Conservation (phyloP, 2,888 invertebrate genomes). For the Heteropelma amictum region DNA sequence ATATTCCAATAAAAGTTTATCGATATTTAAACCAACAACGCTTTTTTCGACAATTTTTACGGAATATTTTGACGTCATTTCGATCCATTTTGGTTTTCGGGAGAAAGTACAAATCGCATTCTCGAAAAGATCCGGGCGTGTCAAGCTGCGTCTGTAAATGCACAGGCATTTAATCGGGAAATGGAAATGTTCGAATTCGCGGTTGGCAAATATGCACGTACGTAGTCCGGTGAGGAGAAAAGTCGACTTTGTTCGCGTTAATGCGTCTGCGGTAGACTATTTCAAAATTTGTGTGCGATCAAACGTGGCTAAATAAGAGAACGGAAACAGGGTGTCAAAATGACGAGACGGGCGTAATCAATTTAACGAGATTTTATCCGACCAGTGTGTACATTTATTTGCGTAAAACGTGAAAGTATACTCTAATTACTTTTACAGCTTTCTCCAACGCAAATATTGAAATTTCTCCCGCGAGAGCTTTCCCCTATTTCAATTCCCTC, state of each 20-base stretch:
- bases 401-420: not conserved
- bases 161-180: conserved; percentile 30
- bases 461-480: conserved; percentile 6
- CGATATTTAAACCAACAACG: no score
- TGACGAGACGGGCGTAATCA: not conserved
- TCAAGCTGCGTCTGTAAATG: no score
- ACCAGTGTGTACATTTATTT: not conserved
- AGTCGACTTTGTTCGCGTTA: no score
- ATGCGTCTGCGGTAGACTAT: no score
- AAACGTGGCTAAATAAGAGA: not conserved
- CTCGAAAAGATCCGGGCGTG: no score
- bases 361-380: not conserved
- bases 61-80: no score
- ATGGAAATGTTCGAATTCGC: conserved; percentile 23
- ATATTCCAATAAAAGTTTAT: no score
- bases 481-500: not conserved
- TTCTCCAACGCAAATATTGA: conserved; percentile 25
- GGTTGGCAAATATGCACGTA: not conserved
- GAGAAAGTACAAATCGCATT: no score
- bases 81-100: no score
- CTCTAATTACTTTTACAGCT: conserved; percentile 37
- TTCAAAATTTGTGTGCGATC: no score
- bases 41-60: no score
- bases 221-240: not conserved
- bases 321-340: not conserved